Base-by-base conservation (phyloP, 2,797 vertebrate species). In the Ciconia nigra region DNA sequence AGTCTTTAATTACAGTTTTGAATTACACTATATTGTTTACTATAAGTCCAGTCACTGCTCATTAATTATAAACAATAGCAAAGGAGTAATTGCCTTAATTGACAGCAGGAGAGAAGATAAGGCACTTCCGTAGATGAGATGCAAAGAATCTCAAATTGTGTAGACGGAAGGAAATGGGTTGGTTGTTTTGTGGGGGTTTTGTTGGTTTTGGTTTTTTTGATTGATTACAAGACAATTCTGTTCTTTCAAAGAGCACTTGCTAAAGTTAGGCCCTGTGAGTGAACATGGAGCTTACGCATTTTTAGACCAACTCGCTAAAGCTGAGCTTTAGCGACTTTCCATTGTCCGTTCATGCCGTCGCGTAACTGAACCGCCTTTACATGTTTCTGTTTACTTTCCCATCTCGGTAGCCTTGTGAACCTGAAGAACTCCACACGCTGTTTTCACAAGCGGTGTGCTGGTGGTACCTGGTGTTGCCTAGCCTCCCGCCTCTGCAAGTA, bases 401-500 rank as follows among this genome's bases (percentile, higher is more conserved):
- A 11, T 69, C 41, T 28, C 6, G 0, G 49, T 8, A 73, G 52
- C 46, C 12, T 11, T 5, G 37, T 18, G 12, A 69, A 26, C 77
- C 89, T 62, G 63, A 11, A n/a, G 54, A n/a, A 10, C 25, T 20
- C 46, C n/a, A 14, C 6, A 0, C 2, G 0, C 14, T 8, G 4
- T 21, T 55, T 19, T 57, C 76, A 14, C 18, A 46, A 25, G 39
- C 1, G 0, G 11, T 6, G 11, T 28, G 2, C 24, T 46, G 65
- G 12, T 58, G 31, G 35, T 39, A 26, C 7, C 20, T 21, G 73
- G 15, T 10, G 7, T n/a, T 61, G 47, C 17, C 47, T 5, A 7
- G 26, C 33, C 58, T 61, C 9, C 3, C 9, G 21, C 57, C 26
- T 1, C 0, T 24, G 15, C 33, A 14, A 15, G 9, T 33, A 1